Evolutionary conservation across 2,113 vertebrate species (phyloP), one percentile per base, ranked within the genome.

Genomic region (Ameiurus melas): DNA sequence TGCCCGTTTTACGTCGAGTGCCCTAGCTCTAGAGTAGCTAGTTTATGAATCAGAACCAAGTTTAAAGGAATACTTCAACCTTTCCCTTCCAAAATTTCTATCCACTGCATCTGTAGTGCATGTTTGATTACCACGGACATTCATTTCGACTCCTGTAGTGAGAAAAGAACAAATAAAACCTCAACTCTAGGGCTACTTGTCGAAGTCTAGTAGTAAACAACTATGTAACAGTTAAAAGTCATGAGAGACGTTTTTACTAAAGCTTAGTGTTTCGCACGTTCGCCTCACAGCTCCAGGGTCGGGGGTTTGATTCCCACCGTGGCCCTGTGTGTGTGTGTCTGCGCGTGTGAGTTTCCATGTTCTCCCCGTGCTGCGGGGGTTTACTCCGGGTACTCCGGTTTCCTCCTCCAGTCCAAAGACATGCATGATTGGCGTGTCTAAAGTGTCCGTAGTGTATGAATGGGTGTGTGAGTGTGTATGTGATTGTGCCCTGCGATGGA

Each of bases 41-140:
- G 57, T 62, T 83, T 39, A 83, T 43, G 10, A 62, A 25, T 82
- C 16, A 82, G 80, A 82, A 83, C 22, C 33, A 83, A 14, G 33
- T 83, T 83, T 83, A 62, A 83, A 83, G 57, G 80, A 83, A 83
- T 62, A 60, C 20, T 39, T 22, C 57, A 58, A n/a, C 33, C 3
- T 62, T 82, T 25, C 10, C 55, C 33, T 6, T 4, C 25, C 60
- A 39, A 60, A 39, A 60, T 39, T 14, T 60, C 57, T 60, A 60
- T 60, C 30, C 30, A 82, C 55, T 22, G 4, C 30, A 36, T 60
- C 80, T 62, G 12, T 60, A 83, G 33, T 30, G 51, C 27, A 39
- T 25, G 9, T 60, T 19, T 39, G 57, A 82, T 60, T 7, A 39
- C 33, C 80, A 62, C 33, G 7, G 20, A 62, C 10, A 62, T 62